Conservation (phyloP, 2,113 vertebrate genomes). For the Lycaon pictus region DNA sequence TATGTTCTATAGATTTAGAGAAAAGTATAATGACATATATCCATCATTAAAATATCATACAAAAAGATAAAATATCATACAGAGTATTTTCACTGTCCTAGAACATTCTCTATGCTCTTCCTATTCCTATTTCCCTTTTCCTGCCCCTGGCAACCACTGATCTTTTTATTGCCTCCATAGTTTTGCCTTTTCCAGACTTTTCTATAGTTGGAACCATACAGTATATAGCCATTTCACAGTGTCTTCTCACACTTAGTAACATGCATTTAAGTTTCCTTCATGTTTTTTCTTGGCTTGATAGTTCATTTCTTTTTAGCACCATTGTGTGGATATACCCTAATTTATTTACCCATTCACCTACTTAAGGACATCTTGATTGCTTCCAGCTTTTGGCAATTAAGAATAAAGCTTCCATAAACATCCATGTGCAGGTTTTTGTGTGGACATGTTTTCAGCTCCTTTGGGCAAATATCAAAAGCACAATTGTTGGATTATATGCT, state of each 20-base stretch:
- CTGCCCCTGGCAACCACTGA: not conserved
- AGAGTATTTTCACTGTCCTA: not conserved
- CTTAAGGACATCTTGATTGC: conserved; percentile 60
- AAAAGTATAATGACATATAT: not conserved
- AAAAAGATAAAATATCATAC: not conserved
- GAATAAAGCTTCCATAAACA: not conserved
- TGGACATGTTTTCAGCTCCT: not conserved
- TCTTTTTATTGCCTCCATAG: not conserved
- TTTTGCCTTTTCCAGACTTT: not conserved
- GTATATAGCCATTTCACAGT: not conserved
- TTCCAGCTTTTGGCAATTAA: not conserved
- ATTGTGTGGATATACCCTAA: not conserved
- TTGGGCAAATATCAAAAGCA: not conserved
- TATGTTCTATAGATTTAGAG: not conserved
- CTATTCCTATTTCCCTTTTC: not conserved
- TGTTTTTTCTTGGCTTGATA: not conserved
- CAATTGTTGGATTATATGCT: not conserved
- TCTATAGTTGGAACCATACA: not conserved
- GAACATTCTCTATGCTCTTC: not conserved
- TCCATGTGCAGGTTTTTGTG: not conserved
- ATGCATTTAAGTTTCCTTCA: not conserved
- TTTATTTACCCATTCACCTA: not conserved
- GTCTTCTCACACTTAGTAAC: not conserved
- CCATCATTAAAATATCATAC: not conserved
- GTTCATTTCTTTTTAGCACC: not conserved